Conservation (phyloP, 35 echinoderm and acorn worm species). For the Ptychodera flava region DNA sequence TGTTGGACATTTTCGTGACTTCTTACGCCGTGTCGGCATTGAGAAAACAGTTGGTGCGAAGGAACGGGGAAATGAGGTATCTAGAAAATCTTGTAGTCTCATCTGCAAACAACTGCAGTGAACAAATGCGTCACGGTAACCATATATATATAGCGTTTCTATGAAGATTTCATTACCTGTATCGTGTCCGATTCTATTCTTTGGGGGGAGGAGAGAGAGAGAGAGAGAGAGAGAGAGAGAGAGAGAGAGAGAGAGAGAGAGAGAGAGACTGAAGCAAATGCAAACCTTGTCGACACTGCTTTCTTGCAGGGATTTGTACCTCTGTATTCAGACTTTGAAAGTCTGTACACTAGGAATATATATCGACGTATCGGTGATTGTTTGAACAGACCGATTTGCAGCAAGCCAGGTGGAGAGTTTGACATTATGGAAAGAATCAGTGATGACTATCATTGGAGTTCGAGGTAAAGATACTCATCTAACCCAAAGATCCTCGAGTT, state of each 20-base stretch:
- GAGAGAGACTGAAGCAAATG: too few species aligned
- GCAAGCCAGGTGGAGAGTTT: constrained; percentile 57
- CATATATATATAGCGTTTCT: neutral
- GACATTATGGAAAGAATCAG: constrained; percentile 60
- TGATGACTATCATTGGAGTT: constrained; percentile 72
- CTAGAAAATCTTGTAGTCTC: neutral
- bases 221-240: neutral
- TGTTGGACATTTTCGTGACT: constrained; percentile 54
- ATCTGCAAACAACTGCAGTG: neutral
- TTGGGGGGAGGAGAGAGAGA: neutral
- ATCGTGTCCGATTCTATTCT: neutral
- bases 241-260: too few species aligned
- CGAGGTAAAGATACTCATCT: constrained; percentile 47
- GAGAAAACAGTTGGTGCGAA: constrained; percentile 15
- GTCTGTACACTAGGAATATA: constrained; percentile 78
- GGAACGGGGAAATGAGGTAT: constrained; percentile 43
- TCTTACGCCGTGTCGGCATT: constrained; percentile 25
- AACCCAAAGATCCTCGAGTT: neutral
- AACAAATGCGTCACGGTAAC: neutral
- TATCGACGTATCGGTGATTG: constrained; percentile 72
- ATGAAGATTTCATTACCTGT: neutral
- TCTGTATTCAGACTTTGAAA: constrained; percentile 90
- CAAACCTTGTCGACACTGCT: too few species aligned
- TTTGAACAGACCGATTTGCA: constrained; percentile 59
- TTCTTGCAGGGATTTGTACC: constrained; percentile 81